Evolutionary conservation across 2,113 vertebrate species (phyloP), one percentile per base, ranked within the genome.

Genomic region (Laterallus jamaicensis): DNA sequence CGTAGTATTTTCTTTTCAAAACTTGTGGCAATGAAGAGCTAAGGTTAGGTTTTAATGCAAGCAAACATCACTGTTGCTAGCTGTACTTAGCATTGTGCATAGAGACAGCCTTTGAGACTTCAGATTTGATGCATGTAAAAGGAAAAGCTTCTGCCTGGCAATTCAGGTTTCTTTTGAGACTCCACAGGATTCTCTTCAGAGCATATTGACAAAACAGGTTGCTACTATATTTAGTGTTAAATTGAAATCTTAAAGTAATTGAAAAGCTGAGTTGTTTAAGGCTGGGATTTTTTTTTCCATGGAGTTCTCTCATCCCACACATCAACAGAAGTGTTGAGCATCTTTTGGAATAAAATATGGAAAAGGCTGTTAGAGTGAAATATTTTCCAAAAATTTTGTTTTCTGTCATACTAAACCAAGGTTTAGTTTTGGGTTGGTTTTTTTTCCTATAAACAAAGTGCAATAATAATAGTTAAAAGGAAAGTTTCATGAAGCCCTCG

Each of bases 211-310:
- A 4, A 52, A 91, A 42, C 20, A 63, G 9, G 19, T 67, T 88
- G 32, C 19, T 88, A 24, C 31, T 73, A 8, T 73, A 8, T 24
- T 69, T 54, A 42, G 21, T 67, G 37, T 74, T 83, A 37, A 25
- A 73, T 80, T 68, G 60, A 78, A 86, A 64, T 70, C 9, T 52
- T 42, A 5, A 68, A 79, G 37, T 60, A 60, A 79, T 89, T 87
- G 31, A 62, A 90, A 71, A 60, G 22, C 26, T 70, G 13, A 4
- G 11, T 67, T 77, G 5, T 82, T 90, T 39, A 68, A 80, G 28
- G 14, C 15, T 63, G 8, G 1, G 10, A 0, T 9, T 42, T 70
- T 66, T 18, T 31, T 19, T 11, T 5, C 12, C 15, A 2, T 20
- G 4, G 13, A 47, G 22, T 84, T 91, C 25, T 92, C 15, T 67